Evolutionary conservation across 2,888 invertebrate genomes (phyloP), one percentile per base, ranked within the genome.

Genomic region (Dastarcus helophoroides): DNA sequence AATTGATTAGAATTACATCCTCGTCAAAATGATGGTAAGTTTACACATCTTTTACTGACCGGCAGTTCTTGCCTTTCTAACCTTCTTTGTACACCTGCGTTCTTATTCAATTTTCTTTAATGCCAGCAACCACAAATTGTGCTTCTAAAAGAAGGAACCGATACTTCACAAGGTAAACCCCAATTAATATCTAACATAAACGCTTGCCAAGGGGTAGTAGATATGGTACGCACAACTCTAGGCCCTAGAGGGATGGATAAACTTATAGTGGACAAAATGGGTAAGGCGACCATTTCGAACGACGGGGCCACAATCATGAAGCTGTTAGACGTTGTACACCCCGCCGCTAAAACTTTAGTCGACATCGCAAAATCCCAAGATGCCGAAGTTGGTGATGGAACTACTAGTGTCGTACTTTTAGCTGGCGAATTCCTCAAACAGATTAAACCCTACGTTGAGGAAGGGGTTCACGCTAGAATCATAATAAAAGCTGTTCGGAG

Each of bases 211-310:
- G 69, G 79, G 5, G 83, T 99, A 16, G 91, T 90, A 2, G 97
- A 98, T 68, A 86, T 94, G 21, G 91, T 95, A 38, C 77, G 95
- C 35, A 98, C 98, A 1, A 99, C 98, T 0, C 69, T 99, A 22
- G 98, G 98, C 24, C 98, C 98, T 4, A 76, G 98, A 14, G 98
- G 98, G 41, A 93, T 99, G 94, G 98, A 99, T 64, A 99, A 99
- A 61, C 69, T 99, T 29, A 91, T 99, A 37, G 94, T 98, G 0
- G 85, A 90, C 54, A 71, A 73, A 38, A 71, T 72, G 42, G 91
- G 93, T 34, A 90, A 86, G 56, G 84, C 94, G 0, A 94, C 94
- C 2, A 97, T 99, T 46, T 97, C 97, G 2, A 99, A 99, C 56
- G 98, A 99, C 64, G 98, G 98, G 8, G 98, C 98, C 4, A 99